Base-by-base conservation (phyloP, 2,888 invertebrate species). In the Actias luna region DNA sequence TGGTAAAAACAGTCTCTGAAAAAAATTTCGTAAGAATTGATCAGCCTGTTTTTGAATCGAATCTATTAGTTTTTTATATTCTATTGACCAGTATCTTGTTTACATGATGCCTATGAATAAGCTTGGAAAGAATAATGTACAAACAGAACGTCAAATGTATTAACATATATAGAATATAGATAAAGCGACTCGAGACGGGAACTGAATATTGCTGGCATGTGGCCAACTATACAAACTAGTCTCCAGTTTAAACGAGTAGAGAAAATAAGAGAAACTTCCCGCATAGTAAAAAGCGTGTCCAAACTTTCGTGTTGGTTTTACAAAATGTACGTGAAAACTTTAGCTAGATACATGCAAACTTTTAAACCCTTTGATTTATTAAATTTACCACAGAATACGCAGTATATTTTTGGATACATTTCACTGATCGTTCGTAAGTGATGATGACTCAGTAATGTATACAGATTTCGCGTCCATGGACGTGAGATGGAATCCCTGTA, bases 181-280 rank as follows among this genome's bases (percentile, higher is more conserved):
- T 39, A 46, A 16, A 27, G 12, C n/a, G 16, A 29, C 29, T 29
- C 29, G 29, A 55, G 18, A 55, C 29, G 55, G 29, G 27, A 55
- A 29, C 18, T 55, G n/a, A 29, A 29, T 29, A 29, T 16, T n/a
- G 14, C n/a, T 55, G 55, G 55, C 55, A 55, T 16, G 27, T 29
- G 29, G 16, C 29, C 55, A 55, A 29, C 29, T 7, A 29, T 29
- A 5, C 27, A 16, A 29, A 55, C 55, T 29, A 55, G 55, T 55
- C 27, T 29, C 27, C 29, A 55, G 2, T 55, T 29, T 16, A 55
- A 55, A 55, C 29, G n/a, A 55, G 55, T 55, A 55, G 29, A 29
- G 55, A 29, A 55, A 29, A 55, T 29, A 55, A 55, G 29, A 29
- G 55, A 55, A 55, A 55, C 55, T 55, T 55, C 55, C 55, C 27